Conservation (phyloP, 2,888 invertebrate genomes). For the Hirtodrosophila trivittata region DNA sequence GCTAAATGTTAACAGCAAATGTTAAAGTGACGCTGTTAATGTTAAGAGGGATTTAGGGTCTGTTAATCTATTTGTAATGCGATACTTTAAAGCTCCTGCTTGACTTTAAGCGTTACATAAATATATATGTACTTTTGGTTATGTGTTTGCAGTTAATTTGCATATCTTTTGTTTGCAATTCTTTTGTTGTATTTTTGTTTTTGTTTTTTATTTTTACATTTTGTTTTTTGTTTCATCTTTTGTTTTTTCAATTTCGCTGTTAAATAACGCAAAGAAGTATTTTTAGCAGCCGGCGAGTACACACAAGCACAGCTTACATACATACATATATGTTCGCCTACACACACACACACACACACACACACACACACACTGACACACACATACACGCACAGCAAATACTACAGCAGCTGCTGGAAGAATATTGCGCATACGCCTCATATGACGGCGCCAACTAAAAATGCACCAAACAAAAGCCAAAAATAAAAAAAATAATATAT, state of each 20-base stretch:
- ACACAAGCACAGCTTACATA: constrained; percentile 15
- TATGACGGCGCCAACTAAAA: constrained; percentile 50
- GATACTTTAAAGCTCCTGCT: too few species aligned
- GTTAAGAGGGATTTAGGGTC: too few species aligned
- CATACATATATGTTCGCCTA: constrained; percentile 32
- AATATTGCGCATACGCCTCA: constrained; percentile 55
- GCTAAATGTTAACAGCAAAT: too few species aligned
- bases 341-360: constrained; percentile 28
- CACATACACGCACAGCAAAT: constrained; percentile 11
- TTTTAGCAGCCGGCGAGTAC: constrained; percentile 57
- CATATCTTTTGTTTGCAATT: constrained; percentile 4
- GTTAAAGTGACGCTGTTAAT: too few species aligned
- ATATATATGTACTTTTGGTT: neutral
- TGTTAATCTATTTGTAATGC: too few species aligned
- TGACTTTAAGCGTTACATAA: neutral
- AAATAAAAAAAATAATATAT: constrained; percentile 15
- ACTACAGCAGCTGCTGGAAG: constrained; percentile 41
- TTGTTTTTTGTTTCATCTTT: neutral
- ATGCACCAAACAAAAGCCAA: constrained; percentile 37
- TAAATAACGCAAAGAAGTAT: constrained; percentile 65
- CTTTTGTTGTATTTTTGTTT: constrained; percentile 13
- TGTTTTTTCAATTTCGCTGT: constrained; percentile 5
- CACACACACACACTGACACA: constrained; percentile 23
- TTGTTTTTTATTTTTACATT: constrained; percentile 7
- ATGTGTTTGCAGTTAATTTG: neutral